Base-by-base conservation (phyloP, 2,113 vertebrate genomes). In the Brachyhypopomus occidentalis region DNA sequence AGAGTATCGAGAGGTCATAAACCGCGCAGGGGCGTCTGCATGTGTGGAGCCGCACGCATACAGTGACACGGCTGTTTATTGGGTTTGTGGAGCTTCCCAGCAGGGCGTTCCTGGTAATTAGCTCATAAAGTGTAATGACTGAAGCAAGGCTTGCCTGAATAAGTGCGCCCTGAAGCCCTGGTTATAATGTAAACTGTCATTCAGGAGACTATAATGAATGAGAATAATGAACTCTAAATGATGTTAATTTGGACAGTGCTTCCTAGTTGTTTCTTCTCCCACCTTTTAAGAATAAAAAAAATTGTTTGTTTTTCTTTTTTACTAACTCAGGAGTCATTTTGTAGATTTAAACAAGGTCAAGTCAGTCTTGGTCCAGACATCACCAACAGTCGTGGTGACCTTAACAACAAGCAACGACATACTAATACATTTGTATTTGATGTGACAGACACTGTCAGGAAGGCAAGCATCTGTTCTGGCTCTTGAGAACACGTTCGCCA, bases 1-100 rank as follows among this genome's bases (percentile, higher is more conserved):
- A 74, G 48, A 41, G 20, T 84, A 59, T 34, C 30, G 75, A 30
- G 27, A 59, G 22, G 23, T 30, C 63, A 77, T 78, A 81, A 81
- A 75, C 38, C 60, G 27, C 12, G 14, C 30, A 52, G 12, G 45
- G 45, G 45, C 12, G 12, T 52, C 7, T 52, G 12, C 12, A 52
- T 52, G 45, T 52, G 12, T 52, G 45, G 14, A 56, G 20, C n/a
- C 7, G 71, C 62, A 52, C 67, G 25, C 27, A 66, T 52, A 55
- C 19, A 1, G 19, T 36, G 45, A 70, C 64, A 2, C 48, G 2
- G 55, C 23, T 62, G 75, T 78, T 71, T 75, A 30, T 30, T 75
- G 63, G 23, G 62, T 38, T 60, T 64, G 41, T 41, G 20, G 48
- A 78, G 72, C 71, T 74, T 63, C 56, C 45, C 23, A 48, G 48